Base-by-base conservation (phyloP, 2,113 vertebrate species). In the Gnathonemus echidnorhynchus region DNA sequence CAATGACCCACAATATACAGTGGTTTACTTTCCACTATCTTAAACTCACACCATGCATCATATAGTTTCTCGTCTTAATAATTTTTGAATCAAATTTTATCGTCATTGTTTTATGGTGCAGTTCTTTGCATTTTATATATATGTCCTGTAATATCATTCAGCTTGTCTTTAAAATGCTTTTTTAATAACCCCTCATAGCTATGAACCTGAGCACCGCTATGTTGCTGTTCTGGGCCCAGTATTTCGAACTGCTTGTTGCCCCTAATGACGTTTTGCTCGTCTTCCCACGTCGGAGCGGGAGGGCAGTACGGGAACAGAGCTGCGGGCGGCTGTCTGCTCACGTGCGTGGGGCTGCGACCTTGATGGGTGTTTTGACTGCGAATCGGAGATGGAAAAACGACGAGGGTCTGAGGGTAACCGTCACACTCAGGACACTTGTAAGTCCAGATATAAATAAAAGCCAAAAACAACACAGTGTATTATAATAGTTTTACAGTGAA, bases 241-340 rank as follows among this genome's bases (percentile, higher is more conserved):
- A 70, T 13, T 70, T 70, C 3, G n/a, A 4, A 31, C 13, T 4
- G 62, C 62, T 13, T 11, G 62, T 3, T 5, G 27, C 5, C n/a
- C 62, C 9, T 70, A 70, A 70, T 31, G 27, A 31, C 27, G n/a
- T 31, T 1, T 31, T 1, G 62, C 10, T 5, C n/a, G 10, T 31
- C 3, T 7, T 13, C 3, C n/a, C 62, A 13, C n/a, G 27, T 31
- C 62, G 1, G n/a, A 27, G n/a, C 9, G 1, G n/a, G n/a, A 31
- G 10, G 3, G n/a, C 10, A 66, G 58, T 66, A 11, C 8, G 2
- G 92, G 91, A 74, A 13, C 66, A 49, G 84, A 86, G 89, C 80
- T 45, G 13, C 11, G 19, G 42, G 35, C 4, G 21, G 21, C 35
- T 84, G 15, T 46, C 62, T 70, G n/a, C 27, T 31, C 62, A 27